Evolutionary conservation across 1,140 invertebrate genomes (phyloP).

Genomic region (Aphaenogaster ashmeadi): DNA sequence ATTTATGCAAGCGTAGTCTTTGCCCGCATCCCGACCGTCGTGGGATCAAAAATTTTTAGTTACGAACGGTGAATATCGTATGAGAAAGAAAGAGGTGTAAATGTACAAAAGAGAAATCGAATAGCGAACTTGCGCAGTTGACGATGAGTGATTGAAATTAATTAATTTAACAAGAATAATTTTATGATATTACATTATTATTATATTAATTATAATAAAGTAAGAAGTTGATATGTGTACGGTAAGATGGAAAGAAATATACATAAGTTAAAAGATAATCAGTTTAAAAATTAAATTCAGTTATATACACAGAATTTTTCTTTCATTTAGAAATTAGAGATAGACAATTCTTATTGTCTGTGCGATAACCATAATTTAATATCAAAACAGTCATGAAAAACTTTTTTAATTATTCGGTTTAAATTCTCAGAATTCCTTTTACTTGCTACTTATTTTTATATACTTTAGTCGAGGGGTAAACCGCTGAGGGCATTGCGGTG

Average conservation of each 20-base stretch:
- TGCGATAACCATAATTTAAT: neutral
- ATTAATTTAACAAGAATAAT: constrained; percentile 3
- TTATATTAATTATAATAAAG: neutral
- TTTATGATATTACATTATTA: neutral
- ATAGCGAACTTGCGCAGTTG: neutral
- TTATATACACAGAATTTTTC: neutral
- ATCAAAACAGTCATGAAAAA: neutral
- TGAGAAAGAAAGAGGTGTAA: constrained; percentile 25
- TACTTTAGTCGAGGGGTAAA: too few species aligned
- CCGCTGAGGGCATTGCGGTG: too few species aligned
- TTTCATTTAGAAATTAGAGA: neutral
- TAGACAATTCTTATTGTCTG: neutral
- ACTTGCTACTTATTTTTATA: neutral
- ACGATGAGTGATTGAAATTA: constrained; percentile 1
- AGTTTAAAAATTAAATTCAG: neutral
- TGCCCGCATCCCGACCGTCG: constrained; percentile 62
- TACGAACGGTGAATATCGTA: constrained; percentile 32
- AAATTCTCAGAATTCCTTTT: neutral
- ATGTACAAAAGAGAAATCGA: neutral
- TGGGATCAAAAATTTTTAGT: constrained; percentile 62
- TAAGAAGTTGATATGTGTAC: neutral
- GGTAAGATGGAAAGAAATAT: neutral
- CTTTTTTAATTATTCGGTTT: neutral
- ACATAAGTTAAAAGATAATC: neutral
- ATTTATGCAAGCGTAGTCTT: constrained; percentile 71